Evolutionary conservation across 2,888 invertebrate species (phyloP).

Genomic region (Ophion ventricosus): DNA sequence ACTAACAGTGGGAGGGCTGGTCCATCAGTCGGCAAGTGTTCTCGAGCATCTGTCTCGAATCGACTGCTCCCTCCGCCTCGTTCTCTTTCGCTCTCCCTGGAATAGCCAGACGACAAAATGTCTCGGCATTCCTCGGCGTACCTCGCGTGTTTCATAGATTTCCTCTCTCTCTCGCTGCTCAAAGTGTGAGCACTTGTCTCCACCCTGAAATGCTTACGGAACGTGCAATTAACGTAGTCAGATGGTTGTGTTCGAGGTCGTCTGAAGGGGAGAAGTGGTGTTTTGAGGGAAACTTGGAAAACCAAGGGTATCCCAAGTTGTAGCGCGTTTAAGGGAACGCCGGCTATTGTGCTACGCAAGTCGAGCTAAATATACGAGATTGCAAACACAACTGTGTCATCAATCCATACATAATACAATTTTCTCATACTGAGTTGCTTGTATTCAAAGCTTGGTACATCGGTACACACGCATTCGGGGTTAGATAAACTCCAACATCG

Average conservation of each 20-base stretch:
- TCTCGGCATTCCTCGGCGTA: slow-evolving; percentile 36
- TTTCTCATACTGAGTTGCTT: slow-evolving; percentile 27
- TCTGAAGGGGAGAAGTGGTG: slow-evolving; percentile 4
- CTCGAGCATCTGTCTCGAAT: slow-evolving; percentile 50
- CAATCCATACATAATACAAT: slow-evolving; percentile 47
- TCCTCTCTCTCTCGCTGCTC: slow-evolving; percentile 1
- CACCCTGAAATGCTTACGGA: slow-evolving; percentile 54
- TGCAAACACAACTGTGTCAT: slow-evolving; percentile 45
- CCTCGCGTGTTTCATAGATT: slow-evolving; percentile 21
- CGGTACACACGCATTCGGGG: background rate
- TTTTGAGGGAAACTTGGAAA: slow-evolving; percentile 54
- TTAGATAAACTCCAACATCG: background rate
- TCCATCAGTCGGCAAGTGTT: slow-evolving; percentile 33
- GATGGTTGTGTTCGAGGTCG: slow-evolving; percentile 59
- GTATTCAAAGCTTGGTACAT: slow-evolving; percentile 10
- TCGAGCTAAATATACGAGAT: slow-evolving; percentile 48
- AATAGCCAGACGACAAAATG: slow-evolving; percentile 33
- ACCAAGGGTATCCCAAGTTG: slow-evolving; percentile 40
- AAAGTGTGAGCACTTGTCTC: slow-evolving; percentile 53
- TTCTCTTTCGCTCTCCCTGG: slow-evolving; percentile 15
- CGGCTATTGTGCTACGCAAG: slow-evolving; percentile 23
- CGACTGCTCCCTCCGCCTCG: slow-evolving; percentile 1
- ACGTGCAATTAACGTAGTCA: slow-evolving; percentile 64
- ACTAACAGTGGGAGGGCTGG: slow-evolving; percentile 15
- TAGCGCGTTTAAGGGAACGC: slow-evolving; percentile 16